A percentile compares a stretch with the other conserved stretches of the same genome.
phyloP scores from a whole-genome alignment of 1,140 invertebrate genomes.

The Ylistrum balloti region DNA sequence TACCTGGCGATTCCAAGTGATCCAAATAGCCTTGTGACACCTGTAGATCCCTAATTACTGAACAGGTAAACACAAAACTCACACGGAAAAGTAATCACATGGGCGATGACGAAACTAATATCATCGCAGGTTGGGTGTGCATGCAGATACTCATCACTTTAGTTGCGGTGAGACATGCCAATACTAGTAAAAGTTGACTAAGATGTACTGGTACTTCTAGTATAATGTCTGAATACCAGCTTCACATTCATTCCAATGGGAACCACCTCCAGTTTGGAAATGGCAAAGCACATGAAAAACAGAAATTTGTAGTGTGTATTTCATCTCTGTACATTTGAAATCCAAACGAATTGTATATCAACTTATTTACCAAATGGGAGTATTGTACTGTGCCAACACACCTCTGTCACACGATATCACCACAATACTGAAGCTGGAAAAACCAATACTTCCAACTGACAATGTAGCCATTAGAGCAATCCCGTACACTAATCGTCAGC shows the following conservation, averaged over 20 bases:
- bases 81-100: neutral
- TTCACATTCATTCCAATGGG: neutral
- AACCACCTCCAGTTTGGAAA: neutral
- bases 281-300: neutral
- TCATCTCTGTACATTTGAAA: neutral
- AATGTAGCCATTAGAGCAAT: neutral
- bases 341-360: neutral
- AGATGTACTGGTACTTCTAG: neutral
- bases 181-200: neutral
- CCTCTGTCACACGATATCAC: neutral
- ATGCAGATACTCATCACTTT: neutral
- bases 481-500: neutral
- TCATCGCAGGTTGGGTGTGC: neutral
- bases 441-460: neutral
- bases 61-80: neutral
- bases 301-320: neutral
- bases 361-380: neutral
- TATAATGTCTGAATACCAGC: neutral
- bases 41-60: neutral
- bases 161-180: neutral
- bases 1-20: neutral
- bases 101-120: neutral
- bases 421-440: neutral
- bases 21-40: neutral
- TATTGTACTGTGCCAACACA: neutral